phyloP scores from a whole-genome alignment of 2,113 vertebrate genomes.

The Ceyx melanurus region DNA sequence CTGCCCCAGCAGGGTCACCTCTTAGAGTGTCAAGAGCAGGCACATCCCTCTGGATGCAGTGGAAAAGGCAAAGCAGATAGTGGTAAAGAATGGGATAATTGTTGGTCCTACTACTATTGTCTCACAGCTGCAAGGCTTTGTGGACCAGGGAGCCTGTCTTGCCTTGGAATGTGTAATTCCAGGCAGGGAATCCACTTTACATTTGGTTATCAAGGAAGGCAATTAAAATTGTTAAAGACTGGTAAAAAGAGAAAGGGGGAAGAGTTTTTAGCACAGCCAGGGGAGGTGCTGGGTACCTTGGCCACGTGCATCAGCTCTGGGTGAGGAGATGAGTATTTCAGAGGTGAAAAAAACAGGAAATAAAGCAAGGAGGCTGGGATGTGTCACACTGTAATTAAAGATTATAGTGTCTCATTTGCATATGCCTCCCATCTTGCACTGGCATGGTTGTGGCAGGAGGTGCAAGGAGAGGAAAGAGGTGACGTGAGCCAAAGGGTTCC shows the following conservation, averaged over 20 bases:
- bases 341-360: background rate
- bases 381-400: background rate
- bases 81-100: slow-evolving; percentile 24
- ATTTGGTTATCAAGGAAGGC: background rate
- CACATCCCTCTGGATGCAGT: background rate
- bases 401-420: background rate
- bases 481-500: background rate
- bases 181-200: background rate
- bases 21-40: background rate
- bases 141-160: background rate
- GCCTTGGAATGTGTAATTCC: background rate
- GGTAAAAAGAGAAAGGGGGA: rapidly evolving
- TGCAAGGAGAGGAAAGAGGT: background rate
- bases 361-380: background rate
- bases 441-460: background rate
- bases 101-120: slow-evolving; percentile 40
- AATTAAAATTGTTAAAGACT: rapidly evolving
- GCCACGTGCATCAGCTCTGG: rapidly evolving
- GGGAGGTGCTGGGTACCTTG: background rate
- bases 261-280: rapidly evolving
- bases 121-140: slow-evolving; percentile 37
- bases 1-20: no score
- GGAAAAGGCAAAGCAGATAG: background rate
- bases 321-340: background rate
- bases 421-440: background rate